Evolutionary conservation across 2,797 vertebrate genomes (phyloP), one percentile per base, ranked within the genome.

Genomic region (Micropoecilia bifurca): DNA sequence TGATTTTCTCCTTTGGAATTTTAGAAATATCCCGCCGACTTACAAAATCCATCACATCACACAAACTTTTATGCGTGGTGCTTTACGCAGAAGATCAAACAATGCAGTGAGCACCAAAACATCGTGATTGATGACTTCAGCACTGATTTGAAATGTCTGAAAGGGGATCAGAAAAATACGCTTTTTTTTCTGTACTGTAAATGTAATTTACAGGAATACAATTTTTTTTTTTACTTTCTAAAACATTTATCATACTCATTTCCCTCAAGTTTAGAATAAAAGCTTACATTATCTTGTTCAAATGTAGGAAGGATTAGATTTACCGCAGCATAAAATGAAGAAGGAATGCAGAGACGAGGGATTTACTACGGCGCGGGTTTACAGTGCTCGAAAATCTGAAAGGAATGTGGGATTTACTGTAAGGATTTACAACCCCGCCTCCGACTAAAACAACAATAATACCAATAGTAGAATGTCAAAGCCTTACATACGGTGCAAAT

Each of bases 331-430:
- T 71, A 63, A 79, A 73, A 78, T 22, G 39, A 73, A 43, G 36
- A 78, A 48, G 14, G 71, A 79, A 36, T 59, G 53, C 43, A 46
- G 69, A 45, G 45, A 48, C 4, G 57, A 4, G 43, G 20, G 68
- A 71, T 71, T 59, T 72, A 78, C 50, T 46, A 6, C 68, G 9
- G n/a, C 20, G 3, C 30, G 10, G 30, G 41, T 77, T 77, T 77
- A 69, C 63, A 43, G 33, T 43, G 20, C 6, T 30, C 13, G 2
- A n/a, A 43, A 69, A 69, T 77, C 48, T 30, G 48, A 33, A 4
- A 71, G 48, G 48, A 77, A 57, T 30, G 18, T n/a, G 5, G 50
- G 66, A 57, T 71, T 78, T 71, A 78, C 50, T 46, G 6, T 25
- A 25, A 72, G 25, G 28, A 71, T 47, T 59, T 72, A 55, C 50